Evolutionary conservation across 2,797 vertebrate genomes (phyloP), one percentile per base, ranked within the genome.

Genomic region (Rhinella marina): DNA sequence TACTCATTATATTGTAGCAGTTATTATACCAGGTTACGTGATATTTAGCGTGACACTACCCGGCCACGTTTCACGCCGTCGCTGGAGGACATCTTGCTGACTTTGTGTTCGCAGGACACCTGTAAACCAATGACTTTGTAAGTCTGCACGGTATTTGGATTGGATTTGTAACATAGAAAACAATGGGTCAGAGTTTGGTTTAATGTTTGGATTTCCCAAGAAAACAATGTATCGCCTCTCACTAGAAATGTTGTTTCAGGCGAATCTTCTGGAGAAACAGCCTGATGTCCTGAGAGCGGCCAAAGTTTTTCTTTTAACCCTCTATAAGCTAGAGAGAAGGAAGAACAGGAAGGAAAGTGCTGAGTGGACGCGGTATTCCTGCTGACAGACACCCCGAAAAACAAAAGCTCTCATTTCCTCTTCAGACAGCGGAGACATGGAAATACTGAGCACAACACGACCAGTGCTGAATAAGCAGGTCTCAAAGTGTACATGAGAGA

Each of bases 281-380:
- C 16, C 41, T 19, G 41, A 62, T 64, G 79, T 41, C 32, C 27
- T 59, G 21, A n/a, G 6, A 7, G 61, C 29, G 1, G n/a, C 27
- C 19, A 21, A 9, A 3, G 17, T 32, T 57, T 29, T 6, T 73
- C 16, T 32, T 62, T 87, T 84, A 88, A 78, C 86, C 73, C 86
- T 84, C 62, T 25, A 29, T 12, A 17, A n/a, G 29, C 50, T 7
- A 16, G 3, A 13, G 14, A 8, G 84, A 12, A 66, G 10, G 25
- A 54, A 87, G 79, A 17, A 16, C 81, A 84, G 86, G 87, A 84
- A 84, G 79, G 79, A 73, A 76, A 87, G 52, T 61, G 73, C 81
- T 79, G 57, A 66, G 80, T 29, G 59, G 23, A 62, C 14, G 12
- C 72, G 17, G 16, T 1, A 25, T 52, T 8, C 73, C 75, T 32